Conservation (phyloP, 2,888 invertebrate species). For the Ennomos quercinarius region DNA sequence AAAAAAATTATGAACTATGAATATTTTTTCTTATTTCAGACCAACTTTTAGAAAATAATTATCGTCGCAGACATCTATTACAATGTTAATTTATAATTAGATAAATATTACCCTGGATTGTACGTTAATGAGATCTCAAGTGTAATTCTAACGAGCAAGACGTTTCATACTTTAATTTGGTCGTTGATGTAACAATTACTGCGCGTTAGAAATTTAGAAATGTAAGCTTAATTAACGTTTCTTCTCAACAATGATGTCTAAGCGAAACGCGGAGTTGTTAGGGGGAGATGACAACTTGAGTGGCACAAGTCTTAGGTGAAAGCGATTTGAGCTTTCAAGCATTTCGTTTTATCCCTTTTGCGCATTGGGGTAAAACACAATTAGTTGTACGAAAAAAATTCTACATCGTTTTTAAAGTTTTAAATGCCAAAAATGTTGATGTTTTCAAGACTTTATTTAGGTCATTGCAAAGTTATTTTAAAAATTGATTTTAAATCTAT, state of each 20-base stretch:
- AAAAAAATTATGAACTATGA: too few species aligned
- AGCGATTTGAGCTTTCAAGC: conserved; percentile 15
- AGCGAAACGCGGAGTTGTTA: conserved; percentile 65
- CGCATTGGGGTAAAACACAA: too few species aligned
- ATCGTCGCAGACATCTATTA: conserved; percentile 11
- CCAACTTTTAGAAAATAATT: not conserved
- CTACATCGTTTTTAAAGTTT: too few species aligned
- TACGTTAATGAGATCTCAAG: conserved; percentile 12
- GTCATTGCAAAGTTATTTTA: too few species aligned
- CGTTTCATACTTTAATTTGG: conserved; percentile 23
- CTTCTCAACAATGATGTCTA: conserved; percentile 72
- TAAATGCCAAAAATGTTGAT: too few species aligned
- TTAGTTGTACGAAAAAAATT: too few species aligned
- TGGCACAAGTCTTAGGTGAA: conserved; percentile 39
- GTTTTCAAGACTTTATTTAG: too few species aligned
- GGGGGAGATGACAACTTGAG: conserved; percentile 60
- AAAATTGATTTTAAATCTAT: too few species aligned
- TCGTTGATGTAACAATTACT: conserved; percentile 26
- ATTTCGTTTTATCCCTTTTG: too few species aligned
- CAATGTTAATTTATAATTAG: conserved; percentile 2
- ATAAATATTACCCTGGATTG: conserved; percentile 9
- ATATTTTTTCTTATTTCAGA: not conserved
- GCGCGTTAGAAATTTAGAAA: conserved; percentile 55
- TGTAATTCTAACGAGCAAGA: conserved; percentile 20
- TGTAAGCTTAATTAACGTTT: conserved; percentile 79